phyloP scores from a whole-genome alignment of 2,797 vertebrate species.

The Aplochiton taeniatus region DNA sequence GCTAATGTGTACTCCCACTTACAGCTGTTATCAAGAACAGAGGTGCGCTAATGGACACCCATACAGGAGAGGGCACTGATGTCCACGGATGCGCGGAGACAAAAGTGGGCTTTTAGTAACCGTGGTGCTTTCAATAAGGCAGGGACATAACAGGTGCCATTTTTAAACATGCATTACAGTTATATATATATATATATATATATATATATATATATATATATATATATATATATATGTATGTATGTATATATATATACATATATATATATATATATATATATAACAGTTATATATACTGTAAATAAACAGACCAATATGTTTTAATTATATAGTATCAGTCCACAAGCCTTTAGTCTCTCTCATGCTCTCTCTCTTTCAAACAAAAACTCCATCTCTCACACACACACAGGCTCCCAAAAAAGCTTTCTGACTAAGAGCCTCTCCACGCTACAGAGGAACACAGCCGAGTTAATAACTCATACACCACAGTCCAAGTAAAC shows the following conservation, averaged over 20 bases:
- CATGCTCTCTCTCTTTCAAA: slow-evolving; percentile 28
- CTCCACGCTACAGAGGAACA: slow-evolving; percentile 38
- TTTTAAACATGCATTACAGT: background rate
- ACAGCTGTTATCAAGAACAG: slow-evolving; percentile 51
- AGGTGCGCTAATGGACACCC: slow-evolving; percentile 63
- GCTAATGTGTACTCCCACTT: slow-evolving; percentile 61
- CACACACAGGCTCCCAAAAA: background rate
- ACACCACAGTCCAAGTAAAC: slow-evolving; percentile 64
- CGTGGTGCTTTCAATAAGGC: slow-evolving; percentile 9
- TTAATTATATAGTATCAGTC: no score
- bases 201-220: no score
- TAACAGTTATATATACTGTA: background rate
- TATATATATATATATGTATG: no score
- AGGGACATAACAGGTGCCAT: background rate
- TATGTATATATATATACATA: no score
- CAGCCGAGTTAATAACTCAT: slow-evolving; percentile 72
- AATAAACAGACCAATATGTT: no score
- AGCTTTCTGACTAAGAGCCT: slow-evolving; percentile 25
- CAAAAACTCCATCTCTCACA: slow-evolving; percentile 14
- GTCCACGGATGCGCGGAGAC: slow-evolving; percentile 48
- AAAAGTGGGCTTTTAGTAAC: slow-evolving; percentile 34
- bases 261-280: background rate
- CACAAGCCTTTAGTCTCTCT: no score
- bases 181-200: no score
- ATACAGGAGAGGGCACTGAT: slow-evolving; percentile 49